Evolutionary conservation across 2,113 vertebrate species (phyloP).

Genomic region (Enhydra lutris): DNA sequence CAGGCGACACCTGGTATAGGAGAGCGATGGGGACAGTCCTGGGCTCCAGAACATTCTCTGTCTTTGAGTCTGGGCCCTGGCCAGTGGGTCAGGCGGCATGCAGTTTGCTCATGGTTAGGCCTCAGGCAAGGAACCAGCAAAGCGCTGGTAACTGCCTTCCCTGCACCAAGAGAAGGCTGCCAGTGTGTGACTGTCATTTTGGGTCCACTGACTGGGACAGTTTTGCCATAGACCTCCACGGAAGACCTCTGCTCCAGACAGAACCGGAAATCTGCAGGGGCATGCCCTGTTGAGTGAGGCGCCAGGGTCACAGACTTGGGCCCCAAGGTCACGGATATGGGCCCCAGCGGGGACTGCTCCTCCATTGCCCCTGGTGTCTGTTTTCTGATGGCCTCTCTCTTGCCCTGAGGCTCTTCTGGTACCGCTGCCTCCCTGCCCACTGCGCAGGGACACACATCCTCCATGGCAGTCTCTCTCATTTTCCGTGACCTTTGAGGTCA

Average conservation of each 20-base stretch:
- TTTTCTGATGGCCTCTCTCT: not conserved
- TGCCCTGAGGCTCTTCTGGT: not conserved
- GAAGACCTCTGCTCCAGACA: not conserved
- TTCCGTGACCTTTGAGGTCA: not conserved
- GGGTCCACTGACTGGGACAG: not conserved
- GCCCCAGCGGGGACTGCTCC: not conserved
- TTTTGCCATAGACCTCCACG: accelerated
- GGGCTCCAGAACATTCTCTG: not conserved
- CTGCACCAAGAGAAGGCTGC: not conserved
- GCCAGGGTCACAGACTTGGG: not conserved
- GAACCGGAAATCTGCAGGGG: not conserved
- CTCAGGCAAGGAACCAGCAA: not conserved
- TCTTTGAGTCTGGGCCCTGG: not conserved
- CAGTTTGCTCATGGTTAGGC: not conserved
- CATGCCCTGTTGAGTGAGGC: not conserved
- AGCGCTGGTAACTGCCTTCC: not conserved
- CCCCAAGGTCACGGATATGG: too few relatives aligned
- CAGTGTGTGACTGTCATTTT: accelerated
- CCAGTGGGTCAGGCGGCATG: not conserved
- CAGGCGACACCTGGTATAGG: too few relatives aligned
- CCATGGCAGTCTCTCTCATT: not conserved
- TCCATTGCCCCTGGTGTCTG: too few relatives aligned
- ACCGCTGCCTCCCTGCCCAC: not conserved
- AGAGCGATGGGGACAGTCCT: accelerated
- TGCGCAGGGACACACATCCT: not conserved